Base-by-base conservation (phyloP, 2,113 vertebrate species). In the Dromiciops gliroides region DNA sequence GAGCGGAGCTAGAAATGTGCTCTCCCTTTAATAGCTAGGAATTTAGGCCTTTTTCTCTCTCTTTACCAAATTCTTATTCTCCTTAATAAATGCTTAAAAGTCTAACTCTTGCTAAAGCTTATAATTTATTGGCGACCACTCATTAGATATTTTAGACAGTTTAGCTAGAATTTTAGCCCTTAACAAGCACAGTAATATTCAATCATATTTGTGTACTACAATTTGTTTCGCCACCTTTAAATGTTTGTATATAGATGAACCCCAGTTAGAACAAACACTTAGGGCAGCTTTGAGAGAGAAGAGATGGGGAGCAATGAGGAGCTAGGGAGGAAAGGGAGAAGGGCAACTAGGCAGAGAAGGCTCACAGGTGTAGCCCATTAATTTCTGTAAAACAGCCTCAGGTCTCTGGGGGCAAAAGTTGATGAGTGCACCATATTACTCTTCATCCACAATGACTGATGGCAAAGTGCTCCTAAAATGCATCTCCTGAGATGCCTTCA, bases 311-410 rank as follows among this genome's bases (percentile, higher is more conserved):
- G n/a, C 67, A 44, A 83, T 23, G 67, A 44, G 19, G 16, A 83
- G 6, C 37, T 44, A 14, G 7, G 8, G 19, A 44, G 7, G 19
- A 19, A 19, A 83, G 67, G 67, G 16, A n/a, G 4, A 19, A 75
- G 14, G n/a, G n/a, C 19, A 83, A 16, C 16, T 83, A 19, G 7
- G 8, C n/a, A 83, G 67, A 83, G n/a, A 83, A 23, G 44, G n/a
- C n/a, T 7, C 0, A 7, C n/a, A 83, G 16, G 16, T 6, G 5
- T 19, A 22, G 67, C 19, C 14, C 0, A 4, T 5, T 67, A n/a
- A 67, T n/a, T 67, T 37, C 44, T 14, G 37, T 83, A 44, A 83
- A 37, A 67, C 14, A n/a, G 60, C 60, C 60, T n/a, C 31, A n/a
- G 37, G n/a, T 83, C 19, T 83, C 6, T 83, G 37, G 67, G 37